phyloP scores from a whole-genome alignment of 2,888 invertebrate species.

The Xanthorhoe spadicearia region DNA sequence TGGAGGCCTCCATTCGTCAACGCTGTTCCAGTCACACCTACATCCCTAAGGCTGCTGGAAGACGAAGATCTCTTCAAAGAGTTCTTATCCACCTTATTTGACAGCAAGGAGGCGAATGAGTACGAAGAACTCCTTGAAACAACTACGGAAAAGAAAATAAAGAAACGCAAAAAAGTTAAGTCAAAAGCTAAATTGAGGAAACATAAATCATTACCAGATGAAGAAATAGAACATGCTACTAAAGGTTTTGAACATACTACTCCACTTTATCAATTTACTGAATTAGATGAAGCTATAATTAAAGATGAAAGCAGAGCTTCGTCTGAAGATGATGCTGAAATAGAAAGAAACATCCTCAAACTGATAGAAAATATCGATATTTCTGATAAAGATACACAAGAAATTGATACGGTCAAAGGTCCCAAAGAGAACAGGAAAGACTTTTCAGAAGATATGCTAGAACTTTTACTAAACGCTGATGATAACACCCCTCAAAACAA shows the following conservation, averaged over 20 bases:
- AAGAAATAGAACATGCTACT: conserved; percentile 4
- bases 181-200: background rate
- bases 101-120: conserved; percentile 53
- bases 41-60: conserved; percentile 47
- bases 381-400: conserved; percentile 22
- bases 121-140: conserved; percentile 36
- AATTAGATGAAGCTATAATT: conserved; percentile 20
- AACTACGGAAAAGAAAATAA: background rate
- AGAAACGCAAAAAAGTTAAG: conserved; percentile 2
- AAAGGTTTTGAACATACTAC: conserved; percentile 9
- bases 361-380: conserved; percentile 54
- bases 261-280: conserved; percentile 23
- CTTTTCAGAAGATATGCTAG: background rate
- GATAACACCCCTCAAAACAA: background rate
- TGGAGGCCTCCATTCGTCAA: conserved; percentile 8
- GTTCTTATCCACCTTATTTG: conserved; percentile 60
- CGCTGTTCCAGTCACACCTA: conserved; percentile 23
- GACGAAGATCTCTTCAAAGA: conserved; percentile 56
- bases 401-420: background rate
- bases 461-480: background rate
- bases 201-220: conserved; percentile 6
- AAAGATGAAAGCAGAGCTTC: conserved; percentile 4
- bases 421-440: background rate
- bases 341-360: conserved; percentile 48
- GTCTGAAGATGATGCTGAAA: conserved; percentile 10